Evolutionary conservation across 2,113 vertebrate species (phyloP).

Genomic region (Campylomormyrus tamandua): DNA sequence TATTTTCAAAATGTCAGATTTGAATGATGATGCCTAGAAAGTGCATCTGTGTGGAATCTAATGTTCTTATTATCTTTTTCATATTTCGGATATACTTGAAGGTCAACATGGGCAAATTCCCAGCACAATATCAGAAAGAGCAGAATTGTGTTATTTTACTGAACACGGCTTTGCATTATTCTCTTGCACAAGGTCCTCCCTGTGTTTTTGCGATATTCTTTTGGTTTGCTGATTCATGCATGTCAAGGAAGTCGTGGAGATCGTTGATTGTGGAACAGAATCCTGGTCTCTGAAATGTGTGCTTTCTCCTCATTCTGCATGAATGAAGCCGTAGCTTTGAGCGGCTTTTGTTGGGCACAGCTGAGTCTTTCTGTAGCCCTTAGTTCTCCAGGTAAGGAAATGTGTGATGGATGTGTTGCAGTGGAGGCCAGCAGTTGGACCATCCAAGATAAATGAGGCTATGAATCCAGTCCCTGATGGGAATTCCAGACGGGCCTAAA

Average conservation of each 20-base stretch:
- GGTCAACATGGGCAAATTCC: not conserved
- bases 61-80: not conserved
- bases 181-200: not conserved
- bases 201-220: not conserved
- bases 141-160: not conserved
- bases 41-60: not conserved
- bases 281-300: not conserved
- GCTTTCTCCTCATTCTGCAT: not conserved
- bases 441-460: not conserved
- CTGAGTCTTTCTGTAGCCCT: not conserved
- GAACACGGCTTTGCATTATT: not conserved
- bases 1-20: constrained; percentile 1
- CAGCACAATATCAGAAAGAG: not conserved
- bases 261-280: not conserved
- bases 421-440: not conserved
- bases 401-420: not conserved
- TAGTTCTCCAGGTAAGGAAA: not conserved
- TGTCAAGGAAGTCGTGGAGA: not conserved
- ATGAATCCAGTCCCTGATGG: not conserved
- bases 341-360: not conserved
- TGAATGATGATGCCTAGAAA: not conserved
- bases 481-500: not conserved
- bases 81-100: not conserved
- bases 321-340: not conserved
- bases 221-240: not conserved